Conservation (phyloP, 2,888 invertebrate species). For the Hermaeophaga mercurialis region DNA sequence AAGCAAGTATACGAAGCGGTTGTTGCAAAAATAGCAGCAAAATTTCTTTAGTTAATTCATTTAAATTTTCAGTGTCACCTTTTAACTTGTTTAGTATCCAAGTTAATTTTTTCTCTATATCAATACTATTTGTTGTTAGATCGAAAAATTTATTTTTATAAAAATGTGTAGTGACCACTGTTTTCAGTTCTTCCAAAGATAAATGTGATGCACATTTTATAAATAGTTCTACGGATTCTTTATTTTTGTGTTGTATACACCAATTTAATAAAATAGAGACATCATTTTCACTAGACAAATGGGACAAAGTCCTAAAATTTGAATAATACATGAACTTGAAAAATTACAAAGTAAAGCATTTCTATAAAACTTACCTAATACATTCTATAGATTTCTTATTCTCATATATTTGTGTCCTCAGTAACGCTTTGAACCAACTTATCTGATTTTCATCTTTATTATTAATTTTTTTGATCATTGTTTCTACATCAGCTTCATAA, state of each 20-base stretch:
- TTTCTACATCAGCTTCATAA: constrained; percentile 44
- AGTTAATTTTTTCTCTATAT: constrained; percentile 40
- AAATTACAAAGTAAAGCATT: no score
- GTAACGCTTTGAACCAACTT: constrained; percentile 51
- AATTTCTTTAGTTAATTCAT: constrained; percentile 42
- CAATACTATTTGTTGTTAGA: constrained; percentile 38
- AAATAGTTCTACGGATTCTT: constrained; percentile 41
- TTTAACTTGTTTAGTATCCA: constrained; percentile 47
- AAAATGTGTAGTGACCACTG: constrained; percentile 45
- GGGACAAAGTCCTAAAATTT: constrained; percentile 39
- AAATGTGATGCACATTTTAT: constrained; percentile 49
- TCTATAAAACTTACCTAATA: constrained; percentile 28
- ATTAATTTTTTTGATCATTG: constrained; percentile 49
- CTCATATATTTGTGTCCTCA: constrained; percentile 47
- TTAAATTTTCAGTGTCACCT: constrained; percentile 26
- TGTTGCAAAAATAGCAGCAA: constrained; percentile 50
- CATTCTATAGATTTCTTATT: constrained; percentile 45
- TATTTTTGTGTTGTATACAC: constrained; percentile 34
- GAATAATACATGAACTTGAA: neutral
- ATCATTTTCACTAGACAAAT: constrained; percentile 48
- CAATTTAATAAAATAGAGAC: constrained; percentile 44
- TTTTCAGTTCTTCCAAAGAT: constrained; percentile 38
- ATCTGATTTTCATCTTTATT: constrained; percentile 47
- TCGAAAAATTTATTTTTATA: constrained; percentile 43
- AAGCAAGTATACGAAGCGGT: constrained; percentile 42